Evolutionary conservation across 2,888 invertebrate genomes (phyloP), one percentile per base, ranked within the genome.

Genomic region (Thalpophila matura): DNA sequence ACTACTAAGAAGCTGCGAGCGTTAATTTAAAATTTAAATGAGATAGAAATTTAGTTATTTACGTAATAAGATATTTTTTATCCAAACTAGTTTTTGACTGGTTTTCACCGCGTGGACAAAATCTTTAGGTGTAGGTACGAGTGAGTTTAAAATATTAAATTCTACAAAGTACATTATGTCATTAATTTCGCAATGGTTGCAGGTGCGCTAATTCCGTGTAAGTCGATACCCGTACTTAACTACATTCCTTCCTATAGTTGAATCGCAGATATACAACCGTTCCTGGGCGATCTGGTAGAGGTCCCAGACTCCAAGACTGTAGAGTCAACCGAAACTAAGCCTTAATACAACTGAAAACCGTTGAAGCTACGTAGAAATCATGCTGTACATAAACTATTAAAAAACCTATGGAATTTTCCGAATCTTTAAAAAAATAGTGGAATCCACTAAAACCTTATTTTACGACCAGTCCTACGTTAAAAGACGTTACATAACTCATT

Each of bases 21-120:
- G 24, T 9, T 20, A n/a, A 47, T 55, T 50, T 51, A 40, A 66
- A 79, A 65, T 74, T 59, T 29, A 67, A 77, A 77, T 73, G 35
- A 56, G 33, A 38, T 60, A 69, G 60, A 74, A 74, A 77, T 74
- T 62, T n/a, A n/a, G n/a, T n/a, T n/a, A n/a, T 73, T 78, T 79
- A 73, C 65, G 71, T 73, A 79, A 83, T 55, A 18, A 45, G 47
- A 60, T 40, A 38, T 58, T 61, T 53, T 65, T 45, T 56, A 37
- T 12, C 12, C 24, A 64, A 71, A 71, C 79, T 42, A 47, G 79
- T 74, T 78, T 56, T 50, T 42, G 43, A 50, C 33, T 31, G 53
- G 65, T 55, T 76, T 60, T 74, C 42, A 53, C 54, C 22, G n/a
- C 12, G n/a, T 7, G 9, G 10, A 10, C 6, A 35, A 43, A 50